Conservation (phyloP, 2,113 vertebrate species). For the Trogon melanurus region DNA sequence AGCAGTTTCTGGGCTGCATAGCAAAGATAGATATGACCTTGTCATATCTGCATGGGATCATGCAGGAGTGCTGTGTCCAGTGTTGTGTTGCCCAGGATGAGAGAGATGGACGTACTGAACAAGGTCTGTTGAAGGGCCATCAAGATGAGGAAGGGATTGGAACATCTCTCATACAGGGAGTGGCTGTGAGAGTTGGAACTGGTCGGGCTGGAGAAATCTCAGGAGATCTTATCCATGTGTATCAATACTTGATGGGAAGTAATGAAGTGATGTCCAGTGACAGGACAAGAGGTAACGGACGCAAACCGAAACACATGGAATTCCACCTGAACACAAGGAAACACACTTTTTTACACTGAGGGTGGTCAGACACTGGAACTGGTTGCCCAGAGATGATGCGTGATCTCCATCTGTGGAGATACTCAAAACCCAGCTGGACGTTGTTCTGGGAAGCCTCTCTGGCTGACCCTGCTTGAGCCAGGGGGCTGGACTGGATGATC, state of each 20-base stretch:
- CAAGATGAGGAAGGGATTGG: neutral
- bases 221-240: neutral
- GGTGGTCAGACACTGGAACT: neutral
- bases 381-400: neutral
- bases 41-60: neutral
- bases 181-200: neutral
- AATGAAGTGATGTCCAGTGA: neutral
- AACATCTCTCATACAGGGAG: neutral
- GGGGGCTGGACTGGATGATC: neutral
- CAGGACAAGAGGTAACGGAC: neutral
- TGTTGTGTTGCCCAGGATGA: neutral
- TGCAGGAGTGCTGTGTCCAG: neutral
- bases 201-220: neutral
- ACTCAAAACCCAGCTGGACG: neutral
- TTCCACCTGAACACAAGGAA: neutral
- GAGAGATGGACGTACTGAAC: neutral
- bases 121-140: neutral
- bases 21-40: neutral
- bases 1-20: neutral
- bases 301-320: neutral
- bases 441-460: neutral
- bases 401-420: neutral
- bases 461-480: accelerated
- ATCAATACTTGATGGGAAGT: neutral
- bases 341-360: neutral